These are phyloP conservation scores for Galeopterus variegatus DNA, from an alignment of 2,113 vertebrate species.

Conservation along the genomic window DNA sequence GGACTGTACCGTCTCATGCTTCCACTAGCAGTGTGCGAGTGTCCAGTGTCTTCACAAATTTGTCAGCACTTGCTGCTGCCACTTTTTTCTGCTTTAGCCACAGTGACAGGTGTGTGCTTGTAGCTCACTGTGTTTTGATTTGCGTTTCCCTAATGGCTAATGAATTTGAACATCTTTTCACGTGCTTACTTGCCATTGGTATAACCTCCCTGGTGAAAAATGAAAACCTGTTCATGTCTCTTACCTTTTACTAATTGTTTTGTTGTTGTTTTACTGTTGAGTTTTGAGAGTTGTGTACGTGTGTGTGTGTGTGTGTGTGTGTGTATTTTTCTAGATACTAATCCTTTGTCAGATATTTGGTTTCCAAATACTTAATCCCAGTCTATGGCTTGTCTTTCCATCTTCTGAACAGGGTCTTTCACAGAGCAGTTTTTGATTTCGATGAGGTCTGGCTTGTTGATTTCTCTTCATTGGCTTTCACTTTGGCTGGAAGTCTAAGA, in stretches of 20 bases:
- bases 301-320: too few relatives aligned
- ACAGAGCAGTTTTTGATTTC: not conserved
- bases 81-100: not conserved
- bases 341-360: too few relatives aligned
- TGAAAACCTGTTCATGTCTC: not conserved
- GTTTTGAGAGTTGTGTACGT: too few relatives aligned
- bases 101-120: not conserved
- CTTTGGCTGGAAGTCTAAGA: not conserved
- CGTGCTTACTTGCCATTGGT: not conserved
- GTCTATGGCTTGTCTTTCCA: too few relatives aligned
- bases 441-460: too few relatives aligned
- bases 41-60: too few relatives aligned
- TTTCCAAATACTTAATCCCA: too few relatives aligned
- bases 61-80: too few relatives aligned
- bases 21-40: too few relatives aligned
- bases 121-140: not conserved
- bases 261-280: not conserved
- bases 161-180: not conserved
- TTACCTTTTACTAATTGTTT: not conserved
- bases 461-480: not conserved
- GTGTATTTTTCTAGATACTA: not conserved
- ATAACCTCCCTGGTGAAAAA: not conserved
- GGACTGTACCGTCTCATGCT: too few relatives aligned
- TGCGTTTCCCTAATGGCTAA: not conserved
- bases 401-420: not conserved